A percentile compares a stretch with the other conserved stretches of the same genome.
These are phyloP conservation scores for Meta bourneti DNA, from an alignment of 2,888 invertebrate genomes.

Conservation along the genomic window DNA sequence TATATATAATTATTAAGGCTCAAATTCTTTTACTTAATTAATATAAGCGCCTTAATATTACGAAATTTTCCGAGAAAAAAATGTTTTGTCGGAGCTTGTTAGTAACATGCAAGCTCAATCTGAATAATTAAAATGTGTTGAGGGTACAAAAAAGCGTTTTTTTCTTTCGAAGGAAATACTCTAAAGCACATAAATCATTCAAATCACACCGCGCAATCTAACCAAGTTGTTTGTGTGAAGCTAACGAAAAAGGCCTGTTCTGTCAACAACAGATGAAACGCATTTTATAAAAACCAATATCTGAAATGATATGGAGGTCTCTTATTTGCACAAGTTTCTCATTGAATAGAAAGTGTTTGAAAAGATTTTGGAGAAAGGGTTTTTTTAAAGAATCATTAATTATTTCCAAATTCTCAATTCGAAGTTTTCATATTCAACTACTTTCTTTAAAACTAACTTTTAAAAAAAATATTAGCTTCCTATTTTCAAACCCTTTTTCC, in stretches of 20 bases:
- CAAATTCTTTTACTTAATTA: no score
- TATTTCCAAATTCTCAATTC: background rate
- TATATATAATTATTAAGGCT: no score
- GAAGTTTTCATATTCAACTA: background rate
- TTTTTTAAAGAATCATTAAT: background rate
- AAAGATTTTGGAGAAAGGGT: background rate
- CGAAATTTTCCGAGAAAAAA: no score
- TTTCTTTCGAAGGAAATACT: background rate
- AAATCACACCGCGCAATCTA: background rate
- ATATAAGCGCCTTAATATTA: no score
- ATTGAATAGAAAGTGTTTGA: background rate
- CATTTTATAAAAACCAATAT: background rate
- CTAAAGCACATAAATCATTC: background rate
- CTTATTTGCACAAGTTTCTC: background rate
- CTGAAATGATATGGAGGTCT: background rate
- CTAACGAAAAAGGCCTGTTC: background rate
- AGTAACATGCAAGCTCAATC: background rate
- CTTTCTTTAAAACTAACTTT: no score
- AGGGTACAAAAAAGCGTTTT: background rate
- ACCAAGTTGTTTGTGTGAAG: background rate
- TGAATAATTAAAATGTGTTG: background rate
- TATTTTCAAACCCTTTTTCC: no score
- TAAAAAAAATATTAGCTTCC: no score
- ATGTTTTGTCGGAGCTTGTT: no score
- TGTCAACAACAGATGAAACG: background rate